These are phyloP conservation scores for Podilymbus podiceps DNA, from an alignment of 2,113 vertebrate genomes.

Conservation along the genomic window DNA sequence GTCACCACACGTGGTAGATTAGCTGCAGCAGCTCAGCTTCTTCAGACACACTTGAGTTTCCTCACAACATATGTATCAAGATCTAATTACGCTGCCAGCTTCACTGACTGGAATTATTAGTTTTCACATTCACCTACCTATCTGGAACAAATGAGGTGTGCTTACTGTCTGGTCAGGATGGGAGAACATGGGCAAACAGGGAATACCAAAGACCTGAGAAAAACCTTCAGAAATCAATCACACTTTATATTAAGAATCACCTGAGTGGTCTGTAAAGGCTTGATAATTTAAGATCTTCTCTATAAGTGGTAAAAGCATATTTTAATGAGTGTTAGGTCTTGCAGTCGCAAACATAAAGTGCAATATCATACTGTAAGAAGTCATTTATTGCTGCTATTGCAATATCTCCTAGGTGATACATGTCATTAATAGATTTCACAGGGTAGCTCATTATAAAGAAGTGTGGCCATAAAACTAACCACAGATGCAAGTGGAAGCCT, in stretches of 20 bases:
- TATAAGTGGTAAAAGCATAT: neutral
- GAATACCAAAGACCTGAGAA: neutral
- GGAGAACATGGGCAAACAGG: neutral
- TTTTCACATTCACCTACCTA: neutral
- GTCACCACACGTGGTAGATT: constrained; percentile 9
- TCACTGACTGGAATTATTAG: constrained; percentile 3
- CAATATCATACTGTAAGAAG: neutral
- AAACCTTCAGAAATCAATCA: neutral
- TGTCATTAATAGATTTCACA: neutral
- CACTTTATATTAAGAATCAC: neutral
- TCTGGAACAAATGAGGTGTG: constrained; percentile 19
- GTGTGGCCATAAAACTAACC: neutral
- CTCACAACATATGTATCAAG: constrained; percentile 38
- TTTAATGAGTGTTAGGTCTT: neutral
- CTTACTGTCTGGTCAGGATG: neutral
- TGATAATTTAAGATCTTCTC: neutral
- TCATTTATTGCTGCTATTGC: neutral
- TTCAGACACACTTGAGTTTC: constrained; percentile 9
- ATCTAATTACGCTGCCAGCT: constrained; percentile 17
- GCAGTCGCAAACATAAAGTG: neutral
- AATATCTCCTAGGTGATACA: neutral
- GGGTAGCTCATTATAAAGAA: neutral
- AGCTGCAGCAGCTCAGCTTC: constrained; percentile 22
- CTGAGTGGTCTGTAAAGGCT: neutral
- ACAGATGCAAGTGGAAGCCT: neutral